Conservation (phyloP, 2,113 vertebrate genomes). For the Mesitornis unicolor region DNA sequence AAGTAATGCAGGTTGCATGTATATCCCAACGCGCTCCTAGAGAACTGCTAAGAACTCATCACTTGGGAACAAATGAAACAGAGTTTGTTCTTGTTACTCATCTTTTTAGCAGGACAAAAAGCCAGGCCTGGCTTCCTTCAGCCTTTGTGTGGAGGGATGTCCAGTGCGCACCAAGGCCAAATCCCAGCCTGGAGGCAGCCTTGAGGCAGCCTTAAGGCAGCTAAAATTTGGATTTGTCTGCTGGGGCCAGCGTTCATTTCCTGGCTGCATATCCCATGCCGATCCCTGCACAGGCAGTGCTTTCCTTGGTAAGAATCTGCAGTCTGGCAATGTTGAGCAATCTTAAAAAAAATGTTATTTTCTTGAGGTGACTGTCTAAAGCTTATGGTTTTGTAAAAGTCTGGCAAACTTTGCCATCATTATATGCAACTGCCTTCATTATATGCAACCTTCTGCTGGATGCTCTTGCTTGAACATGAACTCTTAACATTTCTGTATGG, state of each 20-base stretch:
- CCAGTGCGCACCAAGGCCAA: not conserved
- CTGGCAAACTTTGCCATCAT: not conserved
- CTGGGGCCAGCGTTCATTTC: rapidly evolving
- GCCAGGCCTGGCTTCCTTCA: not conserved
- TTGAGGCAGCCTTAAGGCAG: too few relatives aligned
- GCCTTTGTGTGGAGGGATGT: rapidly evolving
- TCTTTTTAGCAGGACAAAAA: too few relatives aligned
- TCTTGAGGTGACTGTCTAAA: not conserved
- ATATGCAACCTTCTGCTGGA: rapidly evolving
- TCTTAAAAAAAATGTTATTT: not conserved
- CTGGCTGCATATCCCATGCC: not conserved
- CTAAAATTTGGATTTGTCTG: too few relatives aligned
- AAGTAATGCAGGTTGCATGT: not conserved
- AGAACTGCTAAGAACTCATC: not conserved
- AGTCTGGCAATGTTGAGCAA: not conserved
- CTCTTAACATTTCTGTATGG: not conserved
- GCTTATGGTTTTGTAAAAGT: not conserved
- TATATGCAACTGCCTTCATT: rapidly evolving
- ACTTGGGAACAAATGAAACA: not conserved
- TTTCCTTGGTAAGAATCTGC: not conserved
- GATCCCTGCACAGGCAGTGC: rapidly evolving
- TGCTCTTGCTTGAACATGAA: not conserved
- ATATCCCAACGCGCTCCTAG: not conserved
- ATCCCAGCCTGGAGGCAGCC: too few relatives aligned
- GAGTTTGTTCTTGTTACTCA: not conserved